Percentiles rank a stretch among this genome's conserved stretches.
phyloP scores from a whole-genome alignment of 37 sponge, comb jelly and placozoan genomes.

The Spongilla lacustris region DNA sequence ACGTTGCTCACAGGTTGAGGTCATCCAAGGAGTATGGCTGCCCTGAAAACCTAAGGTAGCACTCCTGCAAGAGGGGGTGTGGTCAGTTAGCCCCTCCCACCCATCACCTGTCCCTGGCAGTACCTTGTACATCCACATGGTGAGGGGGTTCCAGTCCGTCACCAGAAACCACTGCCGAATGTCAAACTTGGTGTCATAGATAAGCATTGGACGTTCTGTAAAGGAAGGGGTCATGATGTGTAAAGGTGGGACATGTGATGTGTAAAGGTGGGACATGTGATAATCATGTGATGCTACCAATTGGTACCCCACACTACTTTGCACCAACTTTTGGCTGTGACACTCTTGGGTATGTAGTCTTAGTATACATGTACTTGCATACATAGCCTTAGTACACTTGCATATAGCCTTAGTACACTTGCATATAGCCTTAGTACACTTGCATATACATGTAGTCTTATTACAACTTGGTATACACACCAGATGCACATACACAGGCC shows the following conservation, averaged over 20 bases:
- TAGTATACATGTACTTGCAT: too few relatives aligned
- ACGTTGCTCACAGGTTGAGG: slow-evolving; percentile 64
- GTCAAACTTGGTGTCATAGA: slow-evolving; percentile 94
- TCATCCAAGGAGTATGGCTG: slow-evolving; percentile 80
- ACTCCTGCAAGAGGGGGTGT: slow-evolving; percentile 45
- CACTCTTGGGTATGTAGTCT: too few relatives aligned
- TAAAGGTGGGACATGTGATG: not conserved
- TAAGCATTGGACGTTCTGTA: slow-evolving; percentile 89
- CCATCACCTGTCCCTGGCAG: too few relatives aligned
- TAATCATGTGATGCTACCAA: too few relatives aligned
- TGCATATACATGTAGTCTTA: not conserved
- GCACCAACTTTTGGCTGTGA: too few relatives aligned
- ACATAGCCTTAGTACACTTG: not conserved
- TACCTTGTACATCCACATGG: slow-evolving; percentile 96
- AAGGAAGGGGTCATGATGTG: not conserved
- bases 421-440: too few relatives aligned
- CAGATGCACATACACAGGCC: too few relatives aligned
- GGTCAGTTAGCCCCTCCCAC: not conserved
- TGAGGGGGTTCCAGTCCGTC: slow-evolving; percentile 97
- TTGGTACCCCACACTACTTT: too few relatives aligned
- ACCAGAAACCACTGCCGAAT: slow-evolving; percentile 99
- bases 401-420: too few relatives aligned
- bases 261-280: not conserved
- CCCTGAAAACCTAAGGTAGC: slow-evolving; percentile 90
- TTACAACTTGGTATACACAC: not conserved